phyloP scores from a whole-genome alignment of 2,797 vertebrate genomes.

The Astyanax mexicanus region DNA sequence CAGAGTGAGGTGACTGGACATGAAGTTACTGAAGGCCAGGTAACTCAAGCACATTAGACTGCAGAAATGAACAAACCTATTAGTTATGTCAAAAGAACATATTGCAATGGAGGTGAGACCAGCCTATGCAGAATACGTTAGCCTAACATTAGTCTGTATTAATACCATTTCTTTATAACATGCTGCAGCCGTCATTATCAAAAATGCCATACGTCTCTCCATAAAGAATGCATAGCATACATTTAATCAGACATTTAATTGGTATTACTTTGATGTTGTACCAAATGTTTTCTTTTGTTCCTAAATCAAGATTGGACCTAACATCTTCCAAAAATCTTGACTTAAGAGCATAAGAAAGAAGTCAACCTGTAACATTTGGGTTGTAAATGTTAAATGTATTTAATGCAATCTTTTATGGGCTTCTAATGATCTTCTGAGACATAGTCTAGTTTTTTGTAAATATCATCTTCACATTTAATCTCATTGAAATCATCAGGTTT shows the following conservation, averaged over 20 bases:
- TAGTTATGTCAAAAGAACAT: not conserved
- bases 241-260: constrained; percentile 67
- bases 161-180: constrained; percentile 38
- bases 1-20: constrained; percentile 80
- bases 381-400: constrained; percentile 55
- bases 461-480: not conserved
- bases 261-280: constrained; percentile 64
- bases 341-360: constrained; percentile 65
- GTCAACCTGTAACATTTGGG: constrained; percentile 62
- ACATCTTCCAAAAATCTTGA: constrained; percentile 48
- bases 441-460: not conserved
- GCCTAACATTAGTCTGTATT: constrained; percentile 35
- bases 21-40: constrained; percentile 74
- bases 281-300: constrained; percentile 62
- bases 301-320: constrained; percentile 56
- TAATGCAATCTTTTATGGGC: constrained; percentile 65
- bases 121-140: constrained; percentile 56
- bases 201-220: constrained; percentile 47
- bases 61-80: not conserved
- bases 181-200: constrained; percentile 58
- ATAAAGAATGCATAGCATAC: constrained; percentile 63
- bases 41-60: constrained; percentile 68
- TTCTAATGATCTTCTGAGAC: constrained; percentile 21
- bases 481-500: constrained; percentile 10
- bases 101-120: constrained; percentile 71